Evolutionary conservation across 2,797 vertebrate species (phyloP), one percentile per base, ranked within the genome.

Genomic region (Chiroxiphia lanceolata): DNA sequence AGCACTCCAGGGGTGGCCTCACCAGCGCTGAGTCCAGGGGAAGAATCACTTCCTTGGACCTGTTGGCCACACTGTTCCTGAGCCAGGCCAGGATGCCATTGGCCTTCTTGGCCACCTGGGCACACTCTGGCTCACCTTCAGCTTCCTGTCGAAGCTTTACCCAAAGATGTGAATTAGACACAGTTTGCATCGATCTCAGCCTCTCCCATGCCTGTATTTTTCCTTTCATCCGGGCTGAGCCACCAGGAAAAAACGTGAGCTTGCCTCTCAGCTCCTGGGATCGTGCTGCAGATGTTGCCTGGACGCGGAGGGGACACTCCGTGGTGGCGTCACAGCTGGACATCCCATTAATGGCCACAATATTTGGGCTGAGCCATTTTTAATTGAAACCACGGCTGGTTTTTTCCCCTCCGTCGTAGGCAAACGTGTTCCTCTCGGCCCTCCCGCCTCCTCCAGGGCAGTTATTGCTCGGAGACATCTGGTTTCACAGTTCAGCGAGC

Each of bases 341-440:
- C 92, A 93, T 95, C 97, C 96, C 97, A 97, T 96, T 94, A 97
- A 95, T 88, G 64, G 91, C 68, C 95, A 92, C 94, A 93, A 94
- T 93, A 90, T 94, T 96, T 83, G 87, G 90, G 82, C 72, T 36
- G 79, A 94, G 95, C 88, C 65, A 13, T 91, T 95, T 95, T 95
- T 97, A 96, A 97, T 96, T 74, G 94, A 96, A 97, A 96, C 68
- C 96, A 95, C 92, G 89, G 83, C 92, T n/a, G n/a, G 83, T 61
- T 70, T 16, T 38, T 40, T 29, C 38, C 27, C 71, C 50, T 51
- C 50, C 50, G 53, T 87, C 45, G 1, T 44, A 88, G 20, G 14
- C 60, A 92, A 95, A 79, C 53, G 61, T 76, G 91, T 95, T 97
- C 88, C 93, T 64, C 86, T 50, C 67, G 4, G 74, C 92, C 91